Conservation (phyloP, 2,797 vertebrate genomes). For the Chelonia mydas region DNA sequence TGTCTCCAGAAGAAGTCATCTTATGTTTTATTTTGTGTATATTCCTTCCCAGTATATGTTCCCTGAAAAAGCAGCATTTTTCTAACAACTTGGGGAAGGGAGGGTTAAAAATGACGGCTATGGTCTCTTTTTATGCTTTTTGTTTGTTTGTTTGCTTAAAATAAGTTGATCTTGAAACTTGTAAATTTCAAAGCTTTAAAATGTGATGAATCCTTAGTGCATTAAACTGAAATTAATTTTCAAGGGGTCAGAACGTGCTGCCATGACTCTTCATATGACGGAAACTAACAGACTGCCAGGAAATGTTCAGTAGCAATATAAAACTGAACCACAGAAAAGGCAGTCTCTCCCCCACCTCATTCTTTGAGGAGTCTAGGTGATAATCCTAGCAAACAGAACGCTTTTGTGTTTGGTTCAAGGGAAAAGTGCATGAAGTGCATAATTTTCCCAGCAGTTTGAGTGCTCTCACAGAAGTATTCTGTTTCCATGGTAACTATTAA, state of each 20-base stretch:
- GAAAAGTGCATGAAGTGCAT: constrained; percentile 66
- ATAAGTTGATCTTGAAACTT: neutral
- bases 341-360: neutral
- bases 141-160: constrained; percentile 29
- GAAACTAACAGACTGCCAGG: neutral
- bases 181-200: neutral
- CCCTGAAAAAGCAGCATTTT: neutral
- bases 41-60: neutral
- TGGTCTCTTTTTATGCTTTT: neutral
- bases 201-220: neutral
- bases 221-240: neutral
- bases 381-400: constrained; percentile 61
- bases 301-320: neutral
- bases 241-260: neutral
- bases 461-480: constrained; percentile 75
- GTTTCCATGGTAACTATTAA: constrained; percentile 85
- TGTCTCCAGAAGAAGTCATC: neutral
- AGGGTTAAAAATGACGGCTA: neutral
- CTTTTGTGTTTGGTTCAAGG: constrained; percentile 61
- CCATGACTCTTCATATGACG: neutral
- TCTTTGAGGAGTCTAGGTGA: constrained; percentile 63
- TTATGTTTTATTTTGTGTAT: neutral
- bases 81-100: neutral
- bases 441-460: constrained; percentile 78
- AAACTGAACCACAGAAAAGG: constrained; percentile 22